phyloP scores from a whole-genome alignment of 2,797 vertebrate species.

The Gadopsis bispinosus region DNA sequence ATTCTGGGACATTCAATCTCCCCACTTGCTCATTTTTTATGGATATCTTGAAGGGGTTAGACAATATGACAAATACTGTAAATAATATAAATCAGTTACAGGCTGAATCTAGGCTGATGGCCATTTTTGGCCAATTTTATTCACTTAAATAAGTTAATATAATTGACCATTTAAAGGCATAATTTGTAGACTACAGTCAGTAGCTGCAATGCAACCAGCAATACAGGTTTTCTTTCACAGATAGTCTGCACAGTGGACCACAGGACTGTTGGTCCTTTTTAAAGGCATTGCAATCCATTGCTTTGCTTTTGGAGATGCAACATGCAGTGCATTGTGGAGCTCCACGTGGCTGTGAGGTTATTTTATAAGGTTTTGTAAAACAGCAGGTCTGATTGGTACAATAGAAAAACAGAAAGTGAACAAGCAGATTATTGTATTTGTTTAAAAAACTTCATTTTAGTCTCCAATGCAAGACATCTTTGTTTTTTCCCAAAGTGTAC shows the following conservation, averaged over 20 bases:
- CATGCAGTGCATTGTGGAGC: background rate
- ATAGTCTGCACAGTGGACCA: background rate
- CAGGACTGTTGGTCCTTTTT: background rate
- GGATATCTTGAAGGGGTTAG: background rate
- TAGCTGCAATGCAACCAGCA: background rate
- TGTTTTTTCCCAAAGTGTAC: background rate
- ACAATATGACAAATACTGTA: background rate
- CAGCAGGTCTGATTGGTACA: background rate
- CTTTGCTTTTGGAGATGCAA: background rate
- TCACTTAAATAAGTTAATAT: background rate
- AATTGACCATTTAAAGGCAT: background rate
- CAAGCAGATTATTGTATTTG: background rate
- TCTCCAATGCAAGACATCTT: background rate
- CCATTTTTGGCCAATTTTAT: background rate
- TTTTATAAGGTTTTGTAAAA: background rate
- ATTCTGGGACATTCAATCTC: background rate
- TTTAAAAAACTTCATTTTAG: background rate
- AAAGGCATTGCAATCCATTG: background rate
- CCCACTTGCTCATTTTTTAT: background rate
- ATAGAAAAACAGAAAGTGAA: background rate
- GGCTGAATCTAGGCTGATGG: background rate
- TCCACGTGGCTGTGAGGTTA: background rate
- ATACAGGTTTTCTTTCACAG: background rate
- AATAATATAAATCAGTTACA: background rate
- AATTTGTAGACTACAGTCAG: background rate